phyloP scores from a whole-genome alignment of 2,888 invertebrate species.

The Hyalella azteca region DNA sequence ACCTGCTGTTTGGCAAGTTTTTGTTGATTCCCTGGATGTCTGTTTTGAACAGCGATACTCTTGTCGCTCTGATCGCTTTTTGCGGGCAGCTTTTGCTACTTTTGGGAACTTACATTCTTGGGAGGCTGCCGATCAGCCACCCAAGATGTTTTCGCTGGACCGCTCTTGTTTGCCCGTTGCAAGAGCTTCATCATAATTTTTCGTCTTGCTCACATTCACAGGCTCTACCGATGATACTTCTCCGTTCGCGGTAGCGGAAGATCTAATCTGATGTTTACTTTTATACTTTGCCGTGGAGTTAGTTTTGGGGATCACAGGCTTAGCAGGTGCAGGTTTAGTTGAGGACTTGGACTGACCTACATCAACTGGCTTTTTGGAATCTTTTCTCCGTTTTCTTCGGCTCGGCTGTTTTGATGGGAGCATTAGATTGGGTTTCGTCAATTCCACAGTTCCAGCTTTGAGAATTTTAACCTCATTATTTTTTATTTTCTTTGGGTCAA shows the following conservation, averaged over 20 bases:
- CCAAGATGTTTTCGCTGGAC: neutral
- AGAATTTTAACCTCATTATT: neutral
- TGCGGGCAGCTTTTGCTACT: constrained; percentile 40
- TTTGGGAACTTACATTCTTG: neutral
- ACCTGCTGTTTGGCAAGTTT: constrained; percentile 11
- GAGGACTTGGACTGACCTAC: neutral
- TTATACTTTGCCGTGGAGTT: constrained; percentile 43
- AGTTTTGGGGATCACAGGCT: neutral
- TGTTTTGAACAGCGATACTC: constrained; percentile 29
- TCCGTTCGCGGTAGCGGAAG: constrained; percentile 4
- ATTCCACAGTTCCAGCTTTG: neutral
- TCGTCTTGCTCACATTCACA: constrained; percentile 19
- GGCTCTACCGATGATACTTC: constrained; percentile 1
- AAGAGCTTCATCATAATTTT: constrained; percentile 5
- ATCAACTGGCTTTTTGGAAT: neutral
- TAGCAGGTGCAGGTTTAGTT: neutral
- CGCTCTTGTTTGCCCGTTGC: neutral
- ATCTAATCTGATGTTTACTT: constrained; percentile 24
- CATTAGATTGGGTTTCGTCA: neutral
- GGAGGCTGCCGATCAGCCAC: constrained; percentile 26
- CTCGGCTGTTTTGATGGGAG: neutral
- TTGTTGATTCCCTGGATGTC: constrained; percentile 28
- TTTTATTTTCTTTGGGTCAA: neutral
- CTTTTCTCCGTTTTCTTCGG: constrained; percentile 27
- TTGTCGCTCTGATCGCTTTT: constrained; percentile 5